phyloP scores from a whole-genome alignment of 1,140 invertebrate species.

The Hypsibius dujardini region DNA sequence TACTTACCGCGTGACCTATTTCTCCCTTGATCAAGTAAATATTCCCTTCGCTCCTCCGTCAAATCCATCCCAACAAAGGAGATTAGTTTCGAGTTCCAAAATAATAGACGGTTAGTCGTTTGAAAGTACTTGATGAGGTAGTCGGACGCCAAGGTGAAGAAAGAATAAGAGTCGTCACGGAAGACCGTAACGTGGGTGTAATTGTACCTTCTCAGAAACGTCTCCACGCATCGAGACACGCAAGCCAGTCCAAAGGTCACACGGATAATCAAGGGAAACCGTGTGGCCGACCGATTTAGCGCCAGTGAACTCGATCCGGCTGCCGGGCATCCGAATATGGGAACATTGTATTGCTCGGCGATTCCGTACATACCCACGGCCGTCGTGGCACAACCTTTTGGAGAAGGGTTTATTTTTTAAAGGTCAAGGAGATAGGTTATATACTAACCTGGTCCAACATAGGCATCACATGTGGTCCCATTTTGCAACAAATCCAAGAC shows the following conservation, averaged over 20 bases:
- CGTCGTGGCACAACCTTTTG: background rate
- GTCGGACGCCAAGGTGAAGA: background rate
- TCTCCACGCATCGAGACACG: background rate
- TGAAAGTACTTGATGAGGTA: no score
- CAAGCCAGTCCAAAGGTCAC: background rate
- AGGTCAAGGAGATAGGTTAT: background rate
- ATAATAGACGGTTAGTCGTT: no score
- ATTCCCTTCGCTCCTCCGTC: no score
- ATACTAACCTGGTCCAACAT: background rate
- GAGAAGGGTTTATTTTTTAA: background rate
- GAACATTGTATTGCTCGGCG: background rate
- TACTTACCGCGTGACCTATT: no score
- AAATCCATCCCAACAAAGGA: no score
- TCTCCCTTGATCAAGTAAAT: no score
- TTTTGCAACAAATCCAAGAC: background rate
- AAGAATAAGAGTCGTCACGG: background rate
- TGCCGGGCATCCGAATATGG: background rate
- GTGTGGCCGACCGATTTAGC: background rate
- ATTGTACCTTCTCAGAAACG: background rate
- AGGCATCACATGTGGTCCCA: constrained; percentile 1
- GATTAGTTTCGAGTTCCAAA: no score
- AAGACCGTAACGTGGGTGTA: background rate
- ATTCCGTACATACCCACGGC: background rate
- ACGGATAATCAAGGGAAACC: background rate
- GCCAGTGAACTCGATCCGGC: background rate